Conservation (phyloP, 2,797 vertebrate genomes). For the Pelochelys cantorii region DNA sequence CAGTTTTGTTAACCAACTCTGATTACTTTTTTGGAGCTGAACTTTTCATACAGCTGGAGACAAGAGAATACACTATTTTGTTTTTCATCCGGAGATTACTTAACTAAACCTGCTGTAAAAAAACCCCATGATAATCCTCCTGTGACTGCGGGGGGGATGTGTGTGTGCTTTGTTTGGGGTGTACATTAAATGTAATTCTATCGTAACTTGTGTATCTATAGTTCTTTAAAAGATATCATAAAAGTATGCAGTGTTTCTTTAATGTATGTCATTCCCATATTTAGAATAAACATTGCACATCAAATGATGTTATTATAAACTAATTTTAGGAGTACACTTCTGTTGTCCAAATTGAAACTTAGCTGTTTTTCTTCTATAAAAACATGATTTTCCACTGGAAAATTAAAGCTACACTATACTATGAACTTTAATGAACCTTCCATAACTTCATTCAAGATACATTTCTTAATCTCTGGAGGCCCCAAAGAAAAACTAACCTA, state of each 20-base stretch:
- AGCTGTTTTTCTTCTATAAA: neutral
- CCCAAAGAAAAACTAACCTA: rapidly evolving
- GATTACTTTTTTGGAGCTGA: neutral
- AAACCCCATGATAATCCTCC: neutral
- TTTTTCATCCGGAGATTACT: neutral
- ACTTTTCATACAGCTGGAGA: neutral
- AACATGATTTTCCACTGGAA: neutral
- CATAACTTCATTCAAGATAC: neutral
- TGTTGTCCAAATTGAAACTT: neutral
- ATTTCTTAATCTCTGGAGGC: rapidly evolving
- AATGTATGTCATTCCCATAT: neutral
- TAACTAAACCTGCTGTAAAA: conserved; percentile 23
- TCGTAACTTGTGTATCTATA: rapidly evolving
- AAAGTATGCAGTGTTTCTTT: rapidly evolving
- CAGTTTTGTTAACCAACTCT: neutral
- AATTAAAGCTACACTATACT: rapidly evolving
- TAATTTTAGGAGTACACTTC: neutral
- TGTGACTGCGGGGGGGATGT: rapidly evolving
- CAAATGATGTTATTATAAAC: neutral
- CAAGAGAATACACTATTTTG: neutral
- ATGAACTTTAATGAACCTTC: neutral
- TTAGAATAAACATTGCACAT: neutral
- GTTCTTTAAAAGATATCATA: neutral
- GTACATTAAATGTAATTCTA: neutral
- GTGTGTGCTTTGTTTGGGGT: neutral